Conservation (phyloP, 2,797 vertebrate species). For the Hippocampus kuda region DNA sequence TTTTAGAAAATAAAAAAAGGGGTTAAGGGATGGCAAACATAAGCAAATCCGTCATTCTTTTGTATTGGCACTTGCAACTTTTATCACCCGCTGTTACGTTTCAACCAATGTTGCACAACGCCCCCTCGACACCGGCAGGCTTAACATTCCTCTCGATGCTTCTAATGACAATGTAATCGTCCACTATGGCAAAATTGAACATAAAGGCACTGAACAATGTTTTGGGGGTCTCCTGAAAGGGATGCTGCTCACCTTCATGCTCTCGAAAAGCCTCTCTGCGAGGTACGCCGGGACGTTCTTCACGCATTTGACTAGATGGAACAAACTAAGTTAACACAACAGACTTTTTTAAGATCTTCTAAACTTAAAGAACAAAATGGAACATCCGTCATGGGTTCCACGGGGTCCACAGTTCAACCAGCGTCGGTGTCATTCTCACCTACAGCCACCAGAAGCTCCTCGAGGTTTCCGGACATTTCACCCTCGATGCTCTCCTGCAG, state of each 20-base stretch:
- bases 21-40: background rate
- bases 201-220: constrained; percentile 13
- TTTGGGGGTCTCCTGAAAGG: constrained; percentile 13
- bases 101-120: constrained; percentile 13
- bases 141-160: constrained; percentile 49
- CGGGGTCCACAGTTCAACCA: background rate
- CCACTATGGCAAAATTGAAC: constrained; percentile 8
- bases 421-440: constrained; percentile 57
- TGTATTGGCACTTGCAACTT: background rate
- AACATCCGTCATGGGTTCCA: background rate
- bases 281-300: constrained; percentile 73
- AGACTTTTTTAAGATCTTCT: background rate
- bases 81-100: background rate
- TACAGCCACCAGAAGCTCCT: constrained; percentile 74
- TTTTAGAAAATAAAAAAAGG: background rate
- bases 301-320: constrained; percentile 71
- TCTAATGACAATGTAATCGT: constrained; percentile 17
- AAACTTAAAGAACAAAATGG: background rate
- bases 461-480: constrained; percentile 77
- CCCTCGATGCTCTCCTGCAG: constrained; percentile 80
- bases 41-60: background rate
- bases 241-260: constrained; percentile 70
- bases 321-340: background rate
- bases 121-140: constrained; percentile 3
- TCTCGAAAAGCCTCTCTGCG: constrained; percentile 69